Percentiles rank a stretch among this genome's conserved stretches.
Evolutionary conservation across 2,113 vertebrate species (phyloP).

Genomic region (Romanogobio albipinnatus): DNA sequence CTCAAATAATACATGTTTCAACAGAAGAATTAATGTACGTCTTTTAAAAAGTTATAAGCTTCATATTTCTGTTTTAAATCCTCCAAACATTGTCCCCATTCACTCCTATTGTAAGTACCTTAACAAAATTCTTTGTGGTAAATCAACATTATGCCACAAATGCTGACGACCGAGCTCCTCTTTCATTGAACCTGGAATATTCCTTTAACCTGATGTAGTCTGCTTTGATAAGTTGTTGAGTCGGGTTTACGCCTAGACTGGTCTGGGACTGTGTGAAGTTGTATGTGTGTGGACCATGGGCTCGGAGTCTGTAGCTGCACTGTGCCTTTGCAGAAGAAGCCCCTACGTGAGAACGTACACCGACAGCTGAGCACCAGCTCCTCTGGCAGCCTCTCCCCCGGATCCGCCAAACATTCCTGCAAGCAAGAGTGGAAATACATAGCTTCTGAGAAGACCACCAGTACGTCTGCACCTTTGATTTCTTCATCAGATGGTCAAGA

Average conservation of each 20-base stretch:
- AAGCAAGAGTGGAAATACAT: conserved; percentile 99
- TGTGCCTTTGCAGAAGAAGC: conserved; percentile 98
- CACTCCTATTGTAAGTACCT: not conserved
- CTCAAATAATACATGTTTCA: not conserved
- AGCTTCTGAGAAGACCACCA: conserved; percentile 96
- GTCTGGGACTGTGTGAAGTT: conserved; percentile 53
- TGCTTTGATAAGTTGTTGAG: conserved; percentile 22
- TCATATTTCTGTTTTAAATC: not conserved
- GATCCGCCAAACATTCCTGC: conserved; percentile 82
- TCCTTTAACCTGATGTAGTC: not conserved
- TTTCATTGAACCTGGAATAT: not conserved
- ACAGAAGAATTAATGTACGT: too few relatives aligned
- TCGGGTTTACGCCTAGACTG: not conserved
- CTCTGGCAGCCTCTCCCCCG: conserved; percentile 89
- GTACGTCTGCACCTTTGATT: conserved; percentile 77
- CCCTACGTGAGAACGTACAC: conserved; percentile 92
- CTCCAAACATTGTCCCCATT: not conserved
- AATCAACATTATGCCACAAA: not conserved
- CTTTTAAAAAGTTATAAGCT: not conserved
- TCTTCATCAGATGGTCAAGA: not conserved
- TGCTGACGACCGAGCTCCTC: too few relatives aligned
- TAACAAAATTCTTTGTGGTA: not conserved
- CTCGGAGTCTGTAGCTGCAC: conserved; percentile 89
- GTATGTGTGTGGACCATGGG: conserved; percentile 62
- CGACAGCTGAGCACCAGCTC: conserved; percentile 94